A percentile compares a stretch with the other conserved stretches of the same genome.
Conservation (phyloP, 2,797 vertebrate species). For the Clarias fuscus region DNA sequence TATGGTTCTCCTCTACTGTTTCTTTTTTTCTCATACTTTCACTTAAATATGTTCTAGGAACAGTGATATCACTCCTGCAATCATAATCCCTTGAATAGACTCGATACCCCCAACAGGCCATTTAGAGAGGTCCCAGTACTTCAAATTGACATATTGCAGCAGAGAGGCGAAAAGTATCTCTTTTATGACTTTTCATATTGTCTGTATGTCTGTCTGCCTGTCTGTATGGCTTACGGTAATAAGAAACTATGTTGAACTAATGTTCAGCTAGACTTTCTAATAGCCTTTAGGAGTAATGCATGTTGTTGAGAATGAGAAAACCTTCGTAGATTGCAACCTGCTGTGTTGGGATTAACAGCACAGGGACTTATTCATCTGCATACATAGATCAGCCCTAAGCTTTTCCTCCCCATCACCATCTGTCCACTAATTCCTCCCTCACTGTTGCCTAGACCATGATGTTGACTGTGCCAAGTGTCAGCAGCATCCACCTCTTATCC, state of each 20-base stretch:
- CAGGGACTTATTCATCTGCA: constrained; percentile 42
- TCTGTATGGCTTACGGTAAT: constrained; percentile 28
- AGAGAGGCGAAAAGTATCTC: neutral
- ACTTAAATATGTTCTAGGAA: neutral
- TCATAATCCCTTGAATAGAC: neutral
- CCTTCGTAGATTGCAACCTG: constrained; percentile 5
- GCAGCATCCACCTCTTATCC: neutral
- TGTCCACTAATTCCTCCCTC: constrained; percentile 45
- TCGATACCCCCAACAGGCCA: neutral
- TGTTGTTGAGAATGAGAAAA: constrained; percentile 34
- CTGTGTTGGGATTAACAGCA: constrained; percentile 48
- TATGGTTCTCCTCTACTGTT: neutral
- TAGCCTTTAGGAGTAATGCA: constrained; percentile 15
- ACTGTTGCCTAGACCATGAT: neutral
- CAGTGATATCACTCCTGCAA: no score
- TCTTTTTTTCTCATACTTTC: neutral
- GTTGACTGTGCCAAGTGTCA: neutral
- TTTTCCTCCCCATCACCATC: constrained; percentile 43
- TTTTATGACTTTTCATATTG: constrained; percentile 11
- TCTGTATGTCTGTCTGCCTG: neutral
- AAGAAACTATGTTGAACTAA: no score
- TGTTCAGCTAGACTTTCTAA: constrained; percentile 2
- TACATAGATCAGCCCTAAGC: constrained; percentile 47
- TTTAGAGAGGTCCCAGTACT: constrained; percentile 7
- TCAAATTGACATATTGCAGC: neutral